These are phyloP conservation scores for Meghimatium bilineatum DNA, from an alignment of 2,888 invertebrate species.

Conservation along the genomic window DNA sequence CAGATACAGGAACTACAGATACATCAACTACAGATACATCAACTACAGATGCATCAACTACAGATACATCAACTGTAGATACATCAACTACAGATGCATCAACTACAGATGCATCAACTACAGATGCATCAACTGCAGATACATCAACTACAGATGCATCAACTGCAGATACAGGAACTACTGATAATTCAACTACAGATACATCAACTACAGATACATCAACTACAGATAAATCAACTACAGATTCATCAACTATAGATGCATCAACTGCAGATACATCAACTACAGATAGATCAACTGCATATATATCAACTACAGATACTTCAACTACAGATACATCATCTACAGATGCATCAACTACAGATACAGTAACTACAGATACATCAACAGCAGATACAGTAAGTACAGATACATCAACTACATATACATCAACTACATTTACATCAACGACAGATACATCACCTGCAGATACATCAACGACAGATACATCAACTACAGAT, in stretches of 20 bases:
- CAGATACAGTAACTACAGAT: background rate
- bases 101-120: background rate
- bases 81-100: background rate
- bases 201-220: background rate
- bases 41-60: too few species aligned
- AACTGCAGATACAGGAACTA: background rate
- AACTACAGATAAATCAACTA: background rate
- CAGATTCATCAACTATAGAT: background rate
- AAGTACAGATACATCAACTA: too few species aligned
- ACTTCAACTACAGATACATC: background rate
- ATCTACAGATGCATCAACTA: background rate
- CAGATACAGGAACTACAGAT: too few species aligned
- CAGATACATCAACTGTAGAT: too few species aligned
- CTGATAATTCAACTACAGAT: too few species aligned
- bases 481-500: too few species aligned
- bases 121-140: background rate
- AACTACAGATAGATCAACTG: background rate
- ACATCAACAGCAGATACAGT: background rate
- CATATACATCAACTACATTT: too few species aligned
- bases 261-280: background rate
- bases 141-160: background rate
- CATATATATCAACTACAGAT: background rate
- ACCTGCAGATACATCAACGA: too few species aligned
- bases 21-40: too few species aligned
- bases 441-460: too few species aligned